These are phyloP conservation scores for Nestor notabilis DNA, from an alignment of 2,113 vertebrate genomes.

Conservation along the genomic window DNA sequence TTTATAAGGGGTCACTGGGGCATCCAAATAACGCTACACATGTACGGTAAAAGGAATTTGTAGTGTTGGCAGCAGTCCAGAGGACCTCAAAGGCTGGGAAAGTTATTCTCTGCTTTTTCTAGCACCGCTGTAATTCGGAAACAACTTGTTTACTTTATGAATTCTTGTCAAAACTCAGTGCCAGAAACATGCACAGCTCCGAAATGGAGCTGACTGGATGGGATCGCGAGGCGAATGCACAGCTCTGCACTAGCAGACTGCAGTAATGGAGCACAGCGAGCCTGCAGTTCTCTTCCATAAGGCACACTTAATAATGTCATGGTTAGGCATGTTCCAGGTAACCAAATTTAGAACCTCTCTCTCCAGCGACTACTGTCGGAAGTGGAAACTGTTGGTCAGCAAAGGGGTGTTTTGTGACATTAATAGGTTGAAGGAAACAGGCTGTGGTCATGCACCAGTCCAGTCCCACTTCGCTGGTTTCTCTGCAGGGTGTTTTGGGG, in stretches of 20 bases:
- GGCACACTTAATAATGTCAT: background rate
- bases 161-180: slow-evolving; percentile 42
- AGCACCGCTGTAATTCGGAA: slow-evolving; percentile 53
- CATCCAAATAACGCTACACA: background rate
- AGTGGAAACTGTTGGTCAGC: background rate
- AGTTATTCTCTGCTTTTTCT: slow-evolving; percentile 33
- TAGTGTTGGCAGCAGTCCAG: slow-evolving; percentile 23
- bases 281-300: background rate
- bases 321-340: background rate
- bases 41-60: slow-evolving; percentile 36
- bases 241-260: background rate
- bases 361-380: fast-evolving
- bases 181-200: background rate
- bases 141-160: slow-evolving; percentile 58
- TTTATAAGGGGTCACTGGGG: slow-evolving; percentile 44
- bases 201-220: background rate
- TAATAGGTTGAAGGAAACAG: too few species aligned
- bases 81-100: slow-evolving; percentile 58
- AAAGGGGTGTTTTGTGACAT: background rate
- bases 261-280: background rate
- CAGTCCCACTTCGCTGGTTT: background rate
- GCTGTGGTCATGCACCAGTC: background rate
- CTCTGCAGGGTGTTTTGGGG: background rate
- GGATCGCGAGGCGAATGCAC: background rate
- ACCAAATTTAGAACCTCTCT: background rate